Evolutionary conservation across 2,797 vertebrate genomes (phyloP).

Genomic region (Myotis daubentonii): DNA sequence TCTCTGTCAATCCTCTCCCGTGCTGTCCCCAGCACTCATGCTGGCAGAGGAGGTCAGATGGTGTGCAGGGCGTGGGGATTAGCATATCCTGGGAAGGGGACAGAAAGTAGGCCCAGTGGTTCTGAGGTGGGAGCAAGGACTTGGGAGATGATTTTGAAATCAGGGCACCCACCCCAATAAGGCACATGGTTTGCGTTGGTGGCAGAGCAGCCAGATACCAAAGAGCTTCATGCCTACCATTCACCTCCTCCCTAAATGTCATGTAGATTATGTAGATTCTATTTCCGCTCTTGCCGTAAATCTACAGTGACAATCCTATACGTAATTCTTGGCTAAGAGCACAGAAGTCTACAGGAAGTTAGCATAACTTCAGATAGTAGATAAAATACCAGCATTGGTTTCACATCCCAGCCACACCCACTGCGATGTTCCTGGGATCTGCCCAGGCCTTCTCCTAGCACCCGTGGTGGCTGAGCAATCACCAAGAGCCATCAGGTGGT

Average conservation of each 20-base stretch:
- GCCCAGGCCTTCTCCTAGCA: neutral
- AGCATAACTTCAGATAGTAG: neutral
- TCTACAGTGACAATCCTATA: neutral
- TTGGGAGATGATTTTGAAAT: neutral
- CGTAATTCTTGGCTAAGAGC: neutral
- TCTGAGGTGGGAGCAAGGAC: neutral
- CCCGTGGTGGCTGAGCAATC: neutral
- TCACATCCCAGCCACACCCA: neutral
- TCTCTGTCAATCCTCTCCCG: neutral
- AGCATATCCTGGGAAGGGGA: neutral
- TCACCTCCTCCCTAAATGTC: neutral
- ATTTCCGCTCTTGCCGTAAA: neutral
- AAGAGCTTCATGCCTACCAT: neutral
- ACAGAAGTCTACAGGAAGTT: neutral
- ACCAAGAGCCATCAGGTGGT: neutral
- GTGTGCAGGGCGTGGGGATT: too few species aligned
- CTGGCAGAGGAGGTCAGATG: neutral
- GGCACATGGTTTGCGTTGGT: neutral
- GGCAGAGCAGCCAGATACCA: neutral
- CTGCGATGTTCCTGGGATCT: accelerated
- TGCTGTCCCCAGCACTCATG: accelerated
- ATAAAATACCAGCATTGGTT: neutral
- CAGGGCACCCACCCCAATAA: neutral
- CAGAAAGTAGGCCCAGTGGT: neutral
- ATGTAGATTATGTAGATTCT: neutral